These are phyloP conservation scores for Yasuhikotakia modesta DNA, from an alignment of 2,797 vertebrate genomes.

Conservation along the genomic window DNA sequence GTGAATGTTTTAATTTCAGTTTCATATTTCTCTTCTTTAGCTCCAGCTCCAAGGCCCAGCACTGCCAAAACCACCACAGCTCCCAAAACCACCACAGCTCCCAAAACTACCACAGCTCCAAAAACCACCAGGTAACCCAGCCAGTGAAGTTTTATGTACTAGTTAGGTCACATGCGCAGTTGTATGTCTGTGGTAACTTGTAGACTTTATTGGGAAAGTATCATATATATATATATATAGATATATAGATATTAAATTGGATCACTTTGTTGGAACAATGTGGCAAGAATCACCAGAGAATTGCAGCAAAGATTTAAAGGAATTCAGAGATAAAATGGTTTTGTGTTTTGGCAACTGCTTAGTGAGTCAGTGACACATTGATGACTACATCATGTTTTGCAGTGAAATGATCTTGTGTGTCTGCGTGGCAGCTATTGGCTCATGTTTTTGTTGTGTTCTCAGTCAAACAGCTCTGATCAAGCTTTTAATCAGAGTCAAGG, in stretches of 20 bases:
- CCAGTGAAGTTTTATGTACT: background rate
- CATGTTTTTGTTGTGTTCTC: conserved; percentile 59
- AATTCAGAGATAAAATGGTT: background rate
- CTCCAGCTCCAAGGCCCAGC: conserved; percentile 46
- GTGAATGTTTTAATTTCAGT: too few relatives aligned
- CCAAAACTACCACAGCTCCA: conserved; percentile 58
- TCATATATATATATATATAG: background rate
- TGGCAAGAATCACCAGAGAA: too few relatives aligned
- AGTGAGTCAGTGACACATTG: conserved; percentile 1
- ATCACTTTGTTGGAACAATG: background rate
- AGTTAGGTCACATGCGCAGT: background rate
- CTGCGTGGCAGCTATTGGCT: conserved; percentile 58
- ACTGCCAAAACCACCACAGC: conserved; percentile 58
- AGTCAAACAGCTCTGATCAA: conserved; percentile 68
- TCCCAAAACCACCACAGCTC: conserved; percentile 14
- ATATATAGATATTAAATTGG: background rate
- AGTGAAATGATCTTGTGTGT: conserved; percentile 34
- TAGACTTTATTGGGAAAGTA: background rate
- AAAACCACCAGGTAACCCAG: conserved; percentile 74
- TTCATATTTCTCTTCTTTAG: background rate
- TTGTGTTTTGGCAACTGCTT: background rate
- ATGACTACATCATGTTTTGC: conserved; percentile 24
- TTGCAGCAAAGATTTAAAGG: background rate
- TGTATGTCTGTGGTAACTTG: background rate
- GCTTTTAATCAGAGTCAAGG: conserved; percentile 16